Conservation (phyloP, 2,113 vertebrate species). For the Xyliphius kryptos region DNA sequence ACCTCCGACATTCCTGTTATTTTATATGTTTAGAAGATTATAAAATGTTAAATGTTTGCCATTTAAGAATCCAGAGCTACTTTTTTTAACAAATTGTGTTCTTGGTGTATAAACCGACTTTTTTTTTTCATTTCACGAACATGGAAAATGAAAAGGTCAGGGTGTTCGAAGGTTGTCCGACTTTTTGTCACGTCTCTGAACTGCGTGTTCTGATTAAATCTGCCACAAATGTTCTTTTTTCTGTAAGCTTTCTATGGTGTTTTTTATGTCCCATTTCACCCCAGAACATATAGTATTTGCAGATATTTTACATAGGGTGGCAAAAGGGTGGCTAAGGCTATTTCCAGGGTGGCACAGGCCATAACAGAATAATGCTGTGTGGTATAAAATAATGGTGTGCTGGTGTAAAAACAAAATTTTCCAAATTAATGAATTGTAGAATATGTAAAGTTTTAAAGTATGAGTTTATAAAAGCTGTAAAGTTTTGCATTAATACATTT, state of each 20-base stretch:
- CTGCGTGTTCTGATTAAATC: constrained; percentile 20
- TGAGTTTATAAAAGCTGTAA: not conserved
- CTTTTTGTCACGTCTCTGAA: constrained; percentile 12
- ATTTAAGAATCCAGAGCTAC: constrained; percentile 5
- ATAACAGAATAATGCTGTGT: too few relatives aligned
- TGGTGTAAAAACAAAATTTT: too few relatives aligned
- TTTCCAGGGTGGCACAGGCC: too few relatives aligned
- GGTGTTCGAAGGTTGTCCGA: not conserved
- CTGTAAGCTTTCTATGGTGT: not conserved
- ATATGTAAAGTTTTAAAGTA: not conserved
- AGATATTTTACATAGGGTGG: too few relatives aligned
- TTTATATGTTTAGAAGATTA: not conserved
- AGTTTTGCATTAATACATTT: not conserved
- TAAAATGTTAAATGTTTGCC: not conserved
- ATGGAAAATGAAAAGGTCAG: constrained; percentile 10
- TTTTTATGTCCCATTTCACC: not conserved
- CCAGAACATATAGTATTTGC: too few relatives aligned
- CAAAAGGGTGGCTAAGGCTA: too few relatives aligned
- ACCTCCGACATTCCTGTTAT: not conserved
- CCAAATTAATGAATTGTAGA: not conserved
- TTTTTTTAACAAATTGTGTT: too few relatives aligned
- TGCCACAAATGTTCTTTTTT: not conserved
- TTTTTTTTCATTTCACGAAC: too few relatives aligned
- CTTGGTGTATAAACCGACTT: too few relatives aligned
- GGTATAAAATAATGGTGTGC: too few relatives aligned